Conservation (phyloP, 2,888 invertebrate species). For the Drosophila fungiperda region DNA sequence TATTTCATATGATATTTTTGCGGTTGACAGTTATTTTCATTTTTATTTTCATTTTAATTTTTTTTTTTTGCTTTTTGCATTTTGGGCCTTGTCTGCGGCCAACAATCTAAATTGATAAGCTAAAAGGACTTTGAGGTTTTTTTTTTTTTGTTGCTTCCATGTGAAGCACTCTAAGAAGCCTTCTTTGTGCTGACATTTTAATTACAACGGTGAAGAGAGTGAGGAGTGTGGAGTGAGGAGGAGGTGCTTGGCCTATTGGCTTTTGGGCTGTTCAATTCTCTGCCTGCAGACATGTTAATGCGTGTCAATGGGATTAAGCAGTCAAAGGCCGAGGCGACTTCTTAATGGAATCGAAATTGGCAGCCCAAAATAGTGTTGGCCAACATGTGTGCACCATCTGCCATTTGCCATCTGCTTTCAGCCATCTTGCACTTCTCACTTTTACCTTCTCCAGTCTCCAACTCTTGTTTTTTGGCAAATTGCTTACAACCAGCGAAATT, state of each 20-base stretch:
- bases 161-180: constrained; percentile 19
- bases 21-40: constrained; percentile 58
- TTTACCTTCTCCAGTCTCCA: background rate
- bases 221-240: background rate
- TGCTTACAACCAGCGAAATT: constrained; percentile 50
- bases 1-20: constrained; percentile 50
- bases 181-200: constrained; percentile 70
- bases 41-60: constrained; percentile 12
- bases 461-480: constrained; percentile 63
- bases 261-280: constrained; percentile 59
- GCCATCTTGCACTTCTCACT: background rate
- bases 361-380: constrained; percentile 20
- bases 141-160: constrained; percentile 14
- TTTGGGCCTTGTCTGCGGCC: constrained; percentile 48
- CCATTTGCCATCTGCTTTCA: background rate
- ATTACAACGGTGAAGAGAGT: constrained; percentile 49
- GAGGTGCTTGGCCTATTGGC: constrained; percentile 1
- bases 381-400: constrained; percentile 25
- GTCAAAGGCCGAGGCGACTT: constrained; percentile 55
- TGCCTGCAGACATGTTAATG: constrained; percentile 69
- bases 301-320: constrained; percentile 72
- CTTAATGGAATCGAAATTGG: constrained; percentile 53
- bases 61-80: constrained; percentile 34
- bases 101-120: constrained; percentile 62
- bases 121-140: constrained; percentile 30